Percentiles rank a stretch among this genome's conserved stretches.
phyloP scores from a whole-genome alignment of 2,113 vertebrate genomes.

The Tupaia chinensis region DNA sequence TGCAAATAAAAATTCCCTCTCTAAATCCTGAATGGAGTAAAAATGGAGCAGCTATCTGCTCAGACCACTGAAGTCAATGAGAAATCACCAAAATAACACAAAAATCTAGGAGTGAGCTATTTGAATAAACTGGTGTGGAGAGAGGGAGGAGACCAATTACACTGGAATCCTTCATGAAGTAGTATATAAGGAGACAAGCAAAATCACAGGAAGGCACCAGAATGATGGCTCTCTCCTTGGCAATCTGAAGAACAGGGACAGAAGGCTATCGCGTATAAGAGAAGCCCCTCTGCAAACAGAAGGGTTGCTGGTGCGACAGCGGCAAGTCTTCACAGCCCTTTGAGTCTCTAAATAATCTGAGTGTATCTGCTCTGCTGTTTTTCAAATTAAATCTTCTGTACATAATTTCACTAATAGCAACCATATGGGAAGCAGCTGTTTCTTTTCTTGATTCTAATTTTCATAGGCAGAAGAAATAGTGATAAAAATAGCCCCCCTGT shows the following conservation, averaged over 20 bases:
- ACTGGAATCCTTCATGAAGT: background rate
- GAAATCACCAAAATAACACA: slow-evolving; percentile 21
- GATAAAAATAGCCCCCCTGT: slow-evolving; percentile 85
- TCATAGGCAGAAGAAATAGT: slow-evolving; percentile 77
- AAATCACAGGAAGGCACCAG: background rate
- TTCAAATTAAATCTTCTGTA: slow-evolving; percentile 63
- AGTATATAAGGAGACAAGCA: background rate
- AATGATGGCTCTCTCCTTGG: background rate
- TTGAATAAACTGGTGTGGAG: background rate
- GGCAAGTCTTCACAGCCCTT: background rate
- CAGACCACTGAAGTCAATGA: background rate
- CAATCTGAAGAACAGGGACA: background rate
- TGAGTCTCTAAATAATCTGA: background rate
- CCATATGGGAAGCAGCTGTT: slow-evolving; percentile 79
- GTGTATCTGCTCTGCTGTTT: slow-evolving; percentile 10
- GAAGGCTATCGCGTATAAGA: background rate
- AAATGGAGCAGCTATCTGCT: background rate
- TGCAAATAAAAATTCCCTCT: slow-evolving; percentile 7
- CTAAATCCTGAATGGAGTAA: background rate
- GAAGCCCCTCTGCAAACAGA: background rate
- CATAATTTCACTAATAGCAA: slow-evolving; percentile 75
- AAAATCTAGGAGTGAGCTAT: background rate
- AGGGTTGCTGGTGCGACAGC: background rate
- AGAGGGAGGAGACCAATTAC: background rate
- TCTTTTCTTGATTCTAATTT: slow-evolving; percentile 73